Conservation (phyloP, 2,888 invertebrate species). For the Candidula unifasciata region DNA sequence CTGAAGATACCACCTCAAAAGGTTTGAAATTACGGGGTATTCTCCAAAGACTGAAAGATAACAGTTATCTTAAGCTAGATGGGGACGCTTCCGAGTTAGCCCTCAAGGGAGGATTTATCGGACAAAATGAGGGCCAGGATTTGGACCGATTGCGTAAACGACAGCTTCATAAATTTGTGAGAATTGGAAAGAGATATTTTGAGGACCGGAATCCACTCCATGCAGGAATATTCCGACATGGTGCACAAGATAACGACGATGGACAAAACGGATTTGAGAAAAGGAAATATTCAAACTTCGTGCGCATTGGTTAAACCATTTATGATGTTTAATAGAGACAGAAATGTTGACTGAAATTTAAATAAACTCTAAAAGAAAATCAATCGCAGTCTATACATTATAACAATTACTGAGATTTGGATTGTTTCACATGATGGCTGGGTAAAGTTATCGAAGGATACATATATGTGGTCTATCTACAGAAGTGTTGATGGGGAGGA, state of each 20-base stretch:
- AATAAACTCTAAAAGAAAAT: no score
- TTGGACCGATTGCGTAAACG: background rate
- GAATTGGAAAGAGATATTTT: background rate
- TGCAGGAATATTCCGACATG: background rate
- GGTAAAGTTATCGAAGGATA: no score
- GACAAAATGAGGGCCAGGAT: no score
- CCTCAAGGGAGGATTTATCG: no score
- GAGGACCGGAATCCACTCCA: background rate
- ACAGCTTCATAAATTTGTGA: constrained; percentile 7
- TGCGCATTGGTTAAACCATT: background rate
- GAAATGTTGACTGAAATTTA: no score
- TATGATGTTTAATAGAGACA: background rate
- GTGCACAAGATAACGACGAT: background rate
- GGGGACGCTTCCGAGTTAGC: background rate
- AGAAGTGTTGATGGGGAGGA: background rate
- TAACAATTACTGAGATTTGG: no score
- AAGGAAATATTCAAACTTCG: background rate
- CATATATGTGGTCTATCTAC: background rate
- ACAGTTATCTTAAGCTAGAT: no score
- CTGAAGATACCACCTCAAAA: background rate
- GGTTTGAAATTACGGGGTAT: background rate
- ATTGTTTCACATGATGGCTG: no score
- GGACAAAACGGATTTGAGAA: background rate
- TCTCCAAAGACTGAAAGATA: background rate
- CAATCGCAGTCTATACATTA: background rate